Evolutionary conservation across 2,113 vertebrate genomes (phyloP).

Genomic region (Xenopus borealis): DNA sequence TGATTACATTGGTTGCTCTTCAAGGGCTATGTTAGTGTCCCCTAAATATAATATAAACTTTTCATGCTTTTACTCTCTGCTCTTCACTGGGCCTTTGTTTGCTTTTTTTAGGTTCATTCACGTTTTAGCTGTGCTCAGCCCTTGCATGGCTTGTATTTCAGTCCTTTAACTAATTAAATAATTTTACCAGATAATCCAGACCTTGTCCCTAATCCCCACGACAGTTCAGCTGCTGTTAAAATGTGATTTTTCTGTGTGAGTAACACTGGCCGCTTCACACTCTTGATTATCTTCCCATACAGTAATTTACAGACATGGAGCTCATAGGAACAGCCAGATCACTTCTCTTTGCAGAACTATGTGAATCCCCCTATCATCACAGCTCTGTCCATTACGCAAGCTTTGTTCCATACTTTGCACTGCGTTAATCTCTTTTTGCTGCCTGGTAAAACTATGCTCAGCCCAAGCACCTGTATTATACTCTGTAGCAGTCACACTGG

Average conservation of each 20-base stretch:
- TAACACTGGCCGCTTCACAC: neutral
- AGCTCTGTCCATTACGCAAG: neutral
- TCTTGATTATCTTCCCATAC: neutral
- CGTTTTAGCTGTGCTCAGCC: too few relatives aligned
- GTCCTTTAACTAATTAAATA: neutral
- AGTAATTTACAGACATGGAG: neutral
- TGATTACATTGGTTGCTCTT: too few relatives aligned
- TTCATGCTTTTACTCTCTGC: too few relatives aligned
- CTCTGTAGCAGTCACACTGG: neutral
- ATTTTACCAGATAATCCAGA: neutral
- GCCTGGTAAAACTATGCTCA: neutral
- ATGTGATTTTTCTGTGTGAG: neutral
- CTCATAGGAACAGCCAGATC: neutral
- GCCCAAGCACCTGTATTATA: constrained; percentile 17
- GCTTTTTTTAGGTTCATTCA: too few relatives aligned
- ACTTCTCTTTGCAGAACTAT: constrained; percentile 16
- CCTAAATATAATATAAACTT: too few relatives aligned
- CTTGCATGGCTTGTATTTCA: too few relatives aligned
- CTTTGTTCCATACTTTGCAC: too few relatives aligned
- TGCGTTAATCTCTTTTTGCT: neutral
- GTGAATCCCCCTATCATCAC: neutral
- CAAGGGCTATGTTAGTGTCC: too few relatives aligned
- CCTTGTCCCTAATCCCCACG: neutral
- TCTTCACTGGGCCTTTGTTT: too few relatives aligned
- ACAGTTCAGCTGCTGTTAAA: neutral